These are phyloP conservation scores for Columbina picui DNA, from an alignment of 2,113 vertebrate species.

Conservation along the genomic window DNA sequence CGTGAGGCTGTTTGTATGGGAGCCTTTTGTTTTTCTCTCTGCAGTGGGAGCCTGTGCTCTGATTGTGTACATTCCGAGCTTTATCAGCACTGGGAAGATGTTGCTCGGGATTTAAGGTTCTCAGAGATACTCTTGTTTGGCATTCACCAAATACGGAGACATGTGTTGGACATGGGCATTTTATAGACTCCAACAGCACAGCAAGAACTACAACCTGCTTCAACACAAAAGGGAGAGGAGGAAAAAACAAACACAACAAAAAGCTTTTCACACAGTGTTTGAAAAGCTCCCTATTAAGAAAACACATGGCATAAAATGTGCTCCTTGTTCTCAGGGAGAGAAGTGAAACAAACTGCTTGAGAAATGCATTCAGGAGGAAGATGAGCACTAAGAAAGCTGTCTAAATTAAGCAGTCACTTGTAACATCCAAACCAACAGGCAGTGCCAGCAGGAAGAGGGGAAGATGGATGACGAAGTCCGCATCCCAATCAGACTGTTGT, in stretches of 20 bases:
- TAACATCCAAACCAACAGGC: constrained; percentile 38
- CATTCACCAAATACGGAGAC: constrained; percentile 64
- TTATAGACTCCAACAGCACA: constrained; percentile 46
- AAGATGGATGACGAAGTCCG: constrained; percentile 7
- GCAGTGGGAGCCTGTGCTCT: constrained; percentile 34
- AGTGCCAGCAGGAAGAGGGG: constrained; percentile 28
- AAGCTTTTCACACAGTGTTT: constrained; percentile 71
- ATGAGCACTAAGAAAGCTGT: constrained; percentile 37
- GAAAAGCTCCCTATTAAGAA: constrained; percentile 73
- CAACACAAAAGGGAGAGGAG: constrained; percentile 63
- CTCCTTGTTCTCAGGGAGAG: neutral
- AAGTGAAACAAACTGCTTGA: constrained; percentile 47
- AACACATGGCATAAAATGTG: constrained; percentile 57
- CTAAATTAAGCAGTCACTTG: constrained; percentile 27
- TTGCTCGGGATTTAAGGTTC: constrained; percentile 68
- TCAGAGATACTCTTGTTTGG: constrained; percentile 59
- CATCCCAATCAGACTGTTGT: constrained; percentile 42
- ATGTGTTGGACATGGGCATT: constrained; percentile 75
- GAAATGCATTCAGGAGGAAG: constrained; percentile 1
- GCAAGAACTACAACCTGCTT: constrained; percentile 68
- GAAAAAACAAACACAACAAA: constrained; percentile 72
- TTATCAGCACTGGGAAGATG: constrained; percentile 72
- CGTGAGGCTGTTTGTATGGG: constrained; percentile 47
- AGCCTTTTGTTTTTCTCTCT: constrained; percentile 63
- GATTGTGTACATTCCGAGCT: constrained; percentile 3